Conservation (phyloP, 2,113 vertebrate species). For the Probosciger aterrimus region DNA sequence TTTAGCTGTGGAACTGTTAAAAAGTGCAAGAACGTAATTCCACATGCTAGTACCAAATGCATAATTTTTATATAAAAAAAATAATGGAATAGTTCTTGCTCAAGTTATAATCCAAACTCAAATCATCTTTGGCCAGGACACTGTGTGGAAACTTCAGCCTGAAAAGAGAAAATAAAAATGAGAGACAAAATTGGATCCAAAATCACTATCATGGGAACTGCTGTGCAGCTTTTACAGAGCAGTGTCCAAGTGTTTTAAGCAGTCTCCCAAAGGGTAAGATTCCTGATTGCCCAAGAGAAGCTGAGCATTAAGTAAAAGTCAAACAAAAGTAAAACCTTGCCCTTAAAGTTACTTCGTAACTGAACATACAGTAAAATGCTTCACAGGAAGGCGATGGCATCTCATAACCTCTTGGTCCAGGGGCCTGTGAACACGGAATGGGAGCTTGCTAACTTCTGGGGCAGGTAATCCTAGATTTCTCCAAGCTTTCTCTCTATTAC, state of each 20-base stretch:
- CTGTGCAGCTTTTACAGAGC: background rate
- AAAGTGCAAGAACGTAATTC: background rate
- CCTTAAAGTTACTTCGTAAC: background rate
- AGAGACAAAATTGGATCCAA: background rate
- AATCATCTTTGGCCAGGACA: background rate
- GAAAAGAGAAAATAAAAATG: background rate
- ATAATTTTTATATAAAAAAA: background rate
- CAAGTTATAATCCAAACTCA: background rate
- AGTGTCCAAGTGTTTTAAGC: background rate
- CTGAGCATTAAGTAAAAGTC: background rate
- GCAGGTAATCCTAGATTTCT: background rate
- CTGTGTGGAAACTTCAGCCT: background rate
- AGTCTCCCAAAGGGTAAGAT: background rate
- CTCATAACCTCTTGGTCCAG: background rate
- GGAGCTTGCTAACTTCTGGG: background rate
- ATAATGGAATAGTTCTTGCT: background rate
- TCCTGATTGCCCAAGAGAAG: background rate
- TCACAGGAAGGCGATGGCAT: background rate
- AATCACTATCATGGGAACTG: background rate
- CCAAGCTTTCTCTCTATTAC: background rate
- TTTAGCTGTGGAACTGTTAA: background rate
- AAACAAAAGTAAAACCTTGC: background rate
- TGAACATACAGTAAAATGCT: background rate
- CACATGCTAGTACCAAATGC: background rate
- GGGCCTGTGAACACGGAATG: background rate